Evolutionary conservation across 2,888 invertebrate genomes (phyloP), one percentile per base, ranked within the genome.

Genomic region (Ornithoptera alexandrae): DNA sequence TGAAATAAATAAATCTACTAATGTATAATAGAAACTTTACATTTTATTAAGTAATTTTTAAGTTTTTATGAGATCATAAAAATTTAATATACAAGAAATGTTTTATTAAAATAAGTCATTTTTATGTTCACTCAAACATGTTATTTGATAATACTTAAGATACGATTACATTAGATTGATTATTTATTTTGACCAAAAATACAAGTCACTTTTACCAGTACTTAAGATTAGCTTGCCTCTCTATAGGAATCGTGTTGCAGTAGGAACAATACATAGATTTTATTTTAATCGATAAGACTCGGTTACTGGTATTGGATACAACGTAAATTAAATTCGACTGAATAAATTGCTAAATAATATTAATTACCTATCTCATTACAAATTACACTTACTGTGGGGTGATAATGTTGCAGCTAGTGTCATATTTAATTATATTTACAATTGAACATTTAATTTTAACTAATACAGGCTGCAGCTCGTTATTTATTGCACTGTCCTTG

Each of bases 321-420:
- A 53, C 5, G 1, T 53, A 18, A 53, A 53, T 53, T 53, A 6
- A n/a, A 53, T 53, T n/a, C 6, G 5, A 7, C 18, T 6, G n/a
- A 53, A 6, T 7, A 53, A n/a, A n/a, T 53, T 53, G 15, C 46
- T 46, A 15, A n/a, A 53, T n/a, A 53, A n/a, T n/a, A n/a, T 53
- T 53, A 53, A 53, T 53, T 53, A 53, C 8, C 53, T 53, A 53
- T n/a, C 18, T 53, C 53, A 53, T 63, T 24, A 65, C 65, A 70
- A 63, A 64, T n/a, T 61, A 59, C 77, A 88, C 90, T 91, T 85
- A 90, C 91, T 89, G 81, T 84, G 88, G 46, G 84, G 79, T 71
- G 82, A 81, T 79, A 90, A 79, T 79, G 88, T 87, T 68, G 87
- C 86, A 60, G 91, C 85, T 77, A 92, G 80, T 76, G 90, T 92